Percentiles rank a stretch among this genome's conserved stretches.
Evolutionary conservation across 2,797 vertebrate species (phyloP).

Genomic region (Eurystomus glaucurus): DNA sequence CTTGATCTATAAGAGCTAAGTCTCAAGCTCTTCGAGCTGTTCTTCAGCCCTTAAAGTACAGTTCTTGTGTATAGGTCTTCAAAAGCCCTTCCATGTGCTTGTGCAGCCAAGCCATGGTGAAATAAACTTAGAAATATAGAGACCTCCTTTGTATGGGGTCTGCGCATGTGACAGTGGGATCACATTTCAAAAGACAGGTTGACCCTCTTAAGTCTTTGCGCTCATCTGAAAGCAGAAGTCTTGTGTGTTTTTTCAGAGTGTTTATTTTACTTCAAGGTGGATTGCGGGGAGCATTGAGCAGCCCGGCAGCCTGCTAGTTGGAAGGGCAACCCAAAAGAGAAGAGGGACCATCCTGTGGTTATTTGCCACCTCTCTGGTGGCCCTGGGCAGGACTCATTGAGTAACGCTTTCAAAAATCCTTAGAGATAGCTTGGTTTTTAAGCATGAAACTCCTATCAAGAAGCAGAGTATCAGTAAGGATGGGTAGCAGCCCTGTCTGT

Average conservation of each 20-base stretch:
- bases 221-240: neutral
- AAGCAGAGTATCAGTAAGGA: neutral
- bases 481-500: neutral
- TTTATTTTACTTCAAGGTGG: neutral
- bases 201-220: neutral
- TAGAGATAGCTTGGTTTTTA: neutral
- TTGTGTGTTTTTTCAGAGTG: neutral
- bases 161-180: neutral
- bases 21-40: neutral
- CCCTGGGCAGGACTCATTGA: neutral
- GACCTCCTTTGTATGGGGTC: neutral
- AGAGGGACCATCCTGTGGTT: neutral
- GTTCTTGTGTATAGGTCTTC: neutral
- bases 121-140: neutral
- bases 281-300: neutral
- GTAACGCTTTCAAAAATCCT: neutral
- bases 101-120: neutral
- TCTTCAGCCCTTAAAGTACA: neutral
- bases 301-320: neutral
- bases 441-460: neutral
- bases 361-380: neutral
- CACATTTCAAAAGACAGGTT: neutral
- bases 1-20: neutral
- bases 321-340: neutral
- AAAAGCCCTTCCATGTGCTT: neutral